Evolutionary conservation across 2,888 invertebrate genomes (phyloP).

Genomic region (Glyphotaelius pellucidus): DNA sequence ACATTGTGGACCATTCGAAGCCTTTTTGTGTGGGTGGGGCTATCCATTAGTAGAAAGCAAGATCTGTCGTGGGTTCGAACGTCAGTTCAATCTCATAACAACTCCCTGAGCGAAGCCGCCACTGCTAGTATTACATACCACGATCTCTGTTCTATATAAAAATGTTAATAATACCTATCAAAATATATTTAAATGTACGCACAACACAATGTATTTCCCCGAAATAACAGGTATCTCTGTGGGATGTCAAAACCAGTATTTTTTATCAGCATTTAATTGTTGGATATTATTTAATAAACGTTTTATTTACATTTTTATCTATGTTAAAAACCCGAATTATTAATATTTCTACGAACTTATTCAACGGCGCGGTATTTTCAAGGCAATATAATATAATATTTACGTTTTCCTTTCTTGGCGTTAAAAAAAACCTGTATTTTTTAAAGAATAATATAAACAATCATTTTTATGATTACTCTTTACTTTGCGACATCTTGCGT

Average conservation of each 20-base stretch:
- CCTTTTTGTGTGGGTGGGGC: too few species aligned
- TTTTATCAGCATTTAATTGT: background rate
- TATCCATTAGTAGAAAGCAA: too few species aligned
- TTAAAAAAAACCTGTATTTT: background rate
- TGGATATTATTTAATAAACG: background rate
- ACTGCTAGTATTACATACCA: background rate
- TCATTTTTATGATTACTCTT: background rate
- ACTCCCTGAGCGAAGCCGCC: too few species aligned
- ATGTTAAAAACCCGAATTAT: background rate
- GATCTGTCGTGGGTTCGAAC: too few species aligned
- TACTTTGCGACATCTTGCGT: background rate
- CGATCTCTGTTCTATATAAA: background rate
- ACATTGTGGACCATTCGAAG: too few species aligned
- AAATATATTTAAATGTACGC: background rate
- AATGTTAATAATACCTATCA: background rate
- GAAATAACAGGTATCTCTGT: background rate
- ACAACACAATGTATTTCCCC: background rate
- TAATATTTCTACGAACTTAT: background rate
- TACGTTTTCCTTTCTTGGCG: background rate
- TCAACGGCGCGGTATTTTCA: background rate
- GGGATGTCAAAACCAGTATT: background rate
- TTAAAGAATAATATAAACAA: background rate
- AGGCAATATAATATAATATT: background rate
- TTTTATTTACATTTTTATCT: background rate
- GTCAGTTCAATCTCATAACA: too few species aligned